These are phyloP conservation scores for Thunnus thynnus DNA, from an alignment of 2,113 vertebrate genomes.

Conservation along the genomic window DNA sequence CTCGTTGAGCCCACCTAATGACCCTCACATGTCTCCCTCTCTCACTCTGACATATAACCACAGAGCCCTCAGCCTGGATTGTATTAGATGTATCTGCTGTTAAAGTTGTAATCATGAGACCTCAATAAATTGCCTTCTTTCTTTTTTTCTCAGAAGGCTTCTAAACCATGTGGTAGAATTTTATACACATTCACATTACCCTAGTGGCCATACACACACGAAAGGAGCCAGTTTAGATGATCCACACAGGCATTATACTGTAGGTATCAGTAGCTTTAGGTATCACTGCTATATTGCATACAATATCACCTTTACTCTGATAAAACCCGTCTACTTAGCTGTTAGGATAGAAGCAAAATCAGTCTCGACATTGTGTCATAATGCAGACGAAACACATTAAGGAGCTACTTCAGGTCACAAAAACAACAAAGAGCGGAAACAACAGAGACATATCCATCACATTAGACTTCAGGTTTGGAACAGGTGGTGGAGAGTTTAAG, in stretches of 20 bases:
- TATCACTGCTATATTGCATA: not conserved
- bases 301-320: not conserved
- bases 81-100: constrained; percentile 60
- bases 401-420: no score
- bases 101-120: constrained; percentile 70
- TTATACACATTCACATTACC: constrained; percentile 28
- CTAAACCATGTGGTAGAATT: constrained; percentile 19
- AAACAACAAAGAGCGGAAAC: no score
- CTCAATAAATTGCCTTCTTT: constrained; percentile 52
- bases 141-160: constrained; percentile 39
- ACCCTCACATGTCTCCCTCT: constrained; percentile 74
- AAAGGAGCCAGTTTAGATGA: not conserved
- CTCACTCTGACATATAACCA: constrained; percentile 54
- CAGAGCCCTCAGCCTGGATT: constrained; percentile 53
- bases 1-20: constrained; percentile 62
- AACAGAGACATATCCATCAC: no score
- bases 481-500: no score
- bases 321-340: not conserved
- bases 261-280: not conserved
- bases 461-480: no score
- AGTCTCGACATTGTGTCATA: no score
- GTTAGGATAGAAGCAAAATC: not conserved
- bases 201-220: not conserved
- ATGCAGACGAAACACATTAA: no score
- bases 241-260: not conserved